phyloP scores from a whole-genome alignment of 2,113 vertebrate species.

The Bostrychus sinensis region DNA sequence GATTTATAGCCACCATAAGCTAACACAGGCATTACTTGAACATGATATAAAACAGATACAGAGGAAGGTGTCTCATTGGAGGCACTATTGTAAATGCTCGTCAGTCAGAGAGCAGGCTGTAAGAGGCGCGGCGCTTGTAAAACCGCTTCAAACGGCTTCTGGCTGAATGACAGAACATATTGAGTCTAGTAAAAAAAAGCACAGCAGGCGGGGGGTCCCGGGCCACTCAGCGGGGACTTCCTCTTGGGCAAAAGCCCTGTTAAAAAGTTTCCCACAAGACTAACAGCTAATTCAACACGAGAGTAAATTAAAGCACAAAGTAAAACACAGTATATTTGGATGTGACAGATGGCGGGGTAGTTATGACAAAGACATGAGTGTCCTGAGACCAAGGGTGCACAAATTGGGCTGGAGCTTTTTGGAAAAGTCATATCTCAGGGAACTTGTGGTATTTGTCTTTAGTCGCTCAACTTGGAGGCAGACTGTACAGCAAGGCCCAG shows the following conservation, averaged over 20 bases:
- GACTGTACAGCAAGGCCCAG: too few relatives aligned
- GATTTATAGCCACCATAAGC: too few relatives aligned
- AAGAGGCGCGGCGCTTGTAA: constrained; percentile 33
- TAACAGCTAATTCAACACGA: constrained; percentile 15
- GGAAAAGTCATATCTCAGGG: too few relatives aligned
- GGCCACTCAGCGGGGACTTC: constrained; percentile 50
- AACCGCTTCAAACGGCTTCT: constrained; percentile 31
- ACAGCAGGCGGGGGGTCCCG: constrained; percentile 36
- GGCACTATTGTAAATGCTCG: background rate
- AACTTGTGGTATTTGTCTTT: too few relatives aligned
- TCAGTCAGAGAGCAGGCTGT: constrained; percentile 12
- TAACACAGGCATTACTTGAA: too few relatives aligned
- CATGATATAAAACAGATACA: too few relatives aligned
- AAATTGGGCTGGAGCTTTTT: too few relatives aligned
- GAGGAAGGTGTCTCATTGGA: background rate
- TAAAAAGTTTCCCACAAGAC: constrained; percentile 24
- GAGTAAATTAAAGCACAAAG: constrained; percentile 18
- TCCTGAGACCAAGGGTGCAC: too few relatives aligned
- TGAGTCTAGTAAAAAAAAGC: constrained; percentile 54
- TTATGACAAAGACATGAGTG: too few relatives aligned
- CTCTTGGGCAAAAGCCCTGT: constrained; percentile 24
- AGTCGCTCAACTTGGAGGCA: too few relatives aligned
- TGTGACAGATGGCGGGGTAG: background rate
- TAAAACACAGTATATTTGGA: background rate
- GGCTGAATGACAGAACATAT: constrained; percentile 57